Evolutionary conservation across 2,797 vertebrate species (phyloP), one percentile per base, ranked within the genome.

Genomic region (Alcedo quadribrachys): DNA sequence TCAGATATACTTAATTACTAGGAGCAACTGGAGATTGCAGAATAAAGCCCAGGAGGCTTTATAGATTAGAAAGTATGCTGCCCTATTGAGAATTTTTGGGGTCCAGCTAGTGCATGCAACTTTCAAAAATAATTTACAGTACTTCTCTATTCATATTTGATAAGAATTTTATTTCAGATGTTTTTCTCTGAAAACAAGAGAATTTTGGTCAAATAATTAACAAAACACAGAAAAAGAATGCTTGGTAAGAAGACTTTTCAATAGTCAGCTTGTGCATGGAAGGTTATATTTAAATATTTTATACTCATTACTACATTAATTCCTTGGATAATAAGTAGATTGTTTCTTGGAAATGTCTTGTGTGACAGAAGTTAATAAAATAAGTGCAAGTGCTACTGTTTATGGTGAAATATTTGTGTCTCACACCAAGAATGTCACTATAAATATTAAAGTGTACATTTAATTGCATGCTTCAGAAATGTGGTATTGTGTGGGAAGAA

Each of bases 21-120:
- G 57, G 30, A 76, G 11, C 51, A 80, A 40, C 19, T 60, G 68
- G 35, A 81, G 20, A 37, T 60, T 67, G 25, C 12, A 35, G 68
- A 58, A 22, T 32, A 30, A 6, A 69, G 28, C 25, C 22, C 9
- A 30, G n/a, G 33, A 61, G 33, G 19, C 28, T 35, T 65, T 37
- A 20, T 3, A 4, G n/a, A 21, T 58, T 93, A n/a, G 73, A 32
- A 75, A 88, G 28, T 62, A 24, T 0, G 0, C n/a, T 55, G 6
- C 12, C 7, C n/a, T 66, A 12, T 43, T 32, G 11, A 80, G 43
- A 50, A 27, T 3, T 6, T 50, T 42, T 69, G 43, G 8, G 18
- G 19, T 88, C 17, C 43, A 80, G 21, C 53, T 50, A 21, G 14
- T 9, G 33, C 35, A 32, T 30, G 12, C 27, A 28, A 30, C 43